Conservation (phyloP, 2,888 invertebrate species). For the Thymelicus acteon region DNA sequence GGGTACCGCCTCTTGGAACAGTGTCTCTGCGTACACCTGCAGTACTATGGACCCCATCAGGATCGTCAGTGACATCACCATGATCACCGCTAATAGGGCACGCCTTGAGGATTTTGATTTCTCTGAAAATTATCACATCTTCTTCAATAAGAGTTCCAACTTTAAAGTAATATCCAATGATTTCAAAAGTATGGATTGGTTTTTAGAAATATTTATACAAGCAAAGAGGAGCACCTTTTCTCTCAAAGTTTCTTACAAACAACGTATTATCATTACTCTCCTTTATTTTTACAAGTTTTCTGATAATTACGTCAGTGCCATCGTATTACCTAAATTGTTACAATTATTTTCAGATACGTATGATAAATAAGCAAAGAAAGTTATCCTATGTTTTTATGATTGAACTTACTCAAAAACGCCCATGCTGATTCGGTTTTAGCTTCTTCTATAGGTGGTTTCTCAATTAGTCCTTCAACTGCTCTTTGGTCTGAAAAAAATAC, state of each 20-base stretch:
- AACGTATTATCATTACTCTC: too few relatives aligned
- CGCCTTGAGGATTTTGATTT: constrained; percentile 65
- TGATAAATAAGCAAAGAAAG: neutral
- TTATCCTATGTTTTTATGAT: neutral
- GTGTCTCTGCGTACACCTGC: constrained; percentile 72
- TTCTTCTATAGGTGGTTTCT: constrained; percentile 38
- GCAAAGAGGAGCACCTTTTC: too few relatives aligned
- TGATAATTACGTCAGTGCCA: too few relatives aligned
- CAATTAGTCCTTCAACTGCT: constrained; percentile 50
- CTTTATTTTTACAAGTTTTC: too few relatives aligned
- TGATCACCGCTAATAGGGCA: constrained; percentile 56
- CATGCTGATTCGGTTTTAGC: constrained; percentile 53
- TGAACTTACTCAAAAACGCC: constrained; percentile 56
- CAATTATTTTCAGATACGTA: neutral
- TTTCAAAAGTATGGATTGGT: neutral
- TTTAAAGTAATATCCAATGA: too few relatives aligned
- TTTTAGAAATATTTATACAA: too few relatives aligned
- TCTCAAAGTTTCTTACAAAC: too few relatives aligned
- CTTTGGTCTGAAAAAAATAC: constrained; percentile 51
- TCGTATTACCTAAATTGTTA: too few relatives aligned
- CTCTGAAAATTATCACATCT: constrained; percentile 49
- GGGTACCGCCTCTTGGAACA: constrained; percentile 72
- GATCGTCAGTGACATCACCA: constrained; percentile 61
- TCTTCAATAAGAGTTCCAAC: too few relatives aligned
- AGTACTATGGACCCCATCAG: constrained; percentile 72